A percentile compares a stretch with the other conserved stretches of the same genome.
Conservation (phyloP, 2,888 invertebrate species). For the Imbricaverruca yamaguchii region DNA sequence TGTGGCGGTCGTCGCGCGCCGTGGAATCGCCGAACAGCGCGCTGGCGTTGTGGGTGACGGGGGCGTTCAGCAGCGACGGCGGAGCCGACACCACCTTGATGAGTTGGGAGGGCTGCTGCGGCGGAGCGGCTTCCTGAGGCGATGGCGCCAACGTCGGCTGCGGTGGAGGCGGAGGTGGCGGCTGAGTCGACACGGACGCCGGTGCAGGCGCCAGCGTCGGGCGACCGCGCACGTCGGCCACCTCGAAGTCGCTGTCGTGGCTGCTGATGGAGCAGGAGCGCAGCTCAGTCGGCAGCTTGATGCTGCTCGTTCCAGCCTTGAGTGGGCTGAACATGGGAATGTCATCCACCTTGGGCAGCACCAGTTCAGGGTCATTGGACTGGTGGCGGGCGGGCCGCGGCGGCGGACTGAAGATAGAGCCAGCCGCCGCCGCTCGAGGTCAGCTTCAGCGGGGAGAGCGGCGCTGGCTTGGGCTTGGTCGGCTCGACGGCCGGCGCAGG, state of each 20-base stretch:
- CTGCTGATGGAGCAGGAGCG: background rate
- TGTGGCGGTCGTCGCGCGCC: background rate
- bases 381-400: background rate
- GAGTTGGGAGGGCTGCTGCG: background rate
- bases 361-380: background rate
- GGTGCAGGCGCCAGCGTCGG: background rate
- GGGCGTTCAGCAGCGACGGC: slow-evolving; percentile 2
- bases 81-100: background rate
- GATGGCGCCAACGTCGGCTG: background rate
- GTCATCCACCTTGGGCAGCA: slow-evolving; percentile 20
- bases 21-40: background rate
- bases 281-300: background rate
- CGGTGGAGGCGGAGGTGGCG: background rate
- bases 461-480: background rate
- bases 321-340: slow-evolving; percentile 16
- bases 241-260: background rate
- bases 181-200: too few species aligned
- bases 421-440: background rate
- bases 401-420: slow-evolving; percentile 20
- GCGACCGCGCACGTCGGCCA: background rate
- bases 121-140: background rate
- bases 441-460: background rate
- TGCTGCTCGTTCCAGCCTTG: slow-evolving; percentile 5
- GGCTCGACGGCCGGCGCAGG: background rate
- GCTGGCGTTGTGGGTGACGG: background rate